Evolutionary conservation across 2,113 vertebrate genomes (phyloP).

Genomic region (Fregata magnificens): DNA sequence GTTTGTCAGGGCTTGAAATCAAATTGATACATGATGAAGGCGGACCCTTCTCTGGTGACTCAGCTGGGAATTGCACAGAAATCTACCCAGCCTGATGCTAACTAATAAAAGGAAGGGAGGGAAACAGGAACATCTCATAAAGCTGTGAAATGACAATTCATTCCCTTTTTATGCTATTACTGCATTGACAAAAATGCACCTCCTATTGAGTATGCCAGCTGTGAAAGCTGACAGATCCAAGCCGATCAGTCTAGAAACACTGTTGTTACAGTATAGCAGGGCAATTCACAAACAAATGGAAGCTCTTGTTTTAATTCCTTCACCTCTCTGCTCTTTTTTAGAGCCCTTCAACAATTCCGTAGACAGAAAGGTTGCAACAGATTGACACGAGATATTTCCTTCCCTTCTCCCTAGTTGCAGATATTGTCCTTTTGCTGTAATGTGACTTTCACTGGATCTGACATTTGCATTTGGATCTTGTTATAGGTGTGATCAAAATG

Average conservation of each 20-base stretch:
- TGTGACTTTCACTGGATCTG: background rate
- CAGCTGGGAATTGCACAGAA: slow-evolving; percentile 34
- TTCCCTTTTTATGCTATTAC: slow-evolving; percentile 13
- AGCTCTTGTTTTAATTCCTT: background rate
- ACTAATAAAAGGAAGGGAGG: slow-evolving; percentile 47
- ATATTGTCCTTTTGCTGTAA: background rate
- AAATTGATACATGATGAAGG: slow-evolving; percentile 29
- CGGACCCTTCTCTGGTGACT: slow-evolving; percentile 1
- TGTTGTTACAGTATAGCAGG: slow-evolving; percentile 20
- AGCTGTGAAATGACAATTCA: slow-evolving; percentile 48
- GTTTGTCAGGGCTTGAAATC: slow-evolving; percentile 62
- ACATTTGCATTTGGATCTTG: slow-evolving; percentile 4
- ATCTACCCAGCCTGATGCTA: slow-evolving; percentile 45
- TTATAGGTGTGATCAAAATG: slow-evolving; percentile 1
- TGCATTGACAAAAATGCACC: background rate
- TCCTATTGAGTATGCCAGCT: background rate
- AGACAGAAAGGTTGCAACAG: background rate
- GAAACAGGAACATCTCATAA: slow-evolving; percentile 15
- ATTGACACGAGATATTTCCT: background rate
- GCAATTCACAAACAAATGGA: background rate
- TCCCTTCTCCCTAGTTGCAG: background rate
- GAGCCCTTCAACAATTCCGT: background rate
- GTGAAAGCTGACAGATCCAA: slow-evolving; percentile 3
- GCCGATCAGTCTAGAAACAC: background rate
- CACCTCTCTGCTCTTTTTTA: background rate